Evolutionary conservation across 1,140 invertebrate species (phyloP), one percentile per base, ranked within the genome.

Genomic region (Leguminivora glycinivorella): DNA sequence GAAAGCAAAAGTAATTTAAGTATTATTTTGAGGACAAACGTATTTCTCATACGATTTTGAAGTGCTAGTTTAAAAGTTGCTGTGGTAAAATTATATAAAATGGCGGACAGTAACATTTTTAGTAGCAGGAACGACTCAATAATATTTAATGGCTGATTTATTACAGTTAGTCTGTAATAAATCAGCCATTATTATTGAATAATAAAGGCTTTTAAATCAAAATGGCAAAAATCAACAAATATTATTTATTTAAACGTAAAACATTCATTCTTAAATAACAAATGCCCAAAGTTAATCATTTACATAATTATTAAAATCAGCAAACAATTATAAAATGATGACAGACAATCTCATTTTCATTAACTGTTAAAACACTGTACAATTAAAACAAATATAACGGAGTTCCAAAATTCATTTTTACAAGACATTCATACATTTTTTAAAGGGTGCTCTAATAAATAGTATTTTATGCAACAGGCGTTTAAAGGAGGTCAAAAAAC

Each of bases 231-330:
- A 6, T 43, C 40, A 43, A 43, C 40, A 43, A 43, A 43, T 43
- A 17, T 43, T 38, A 43, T 43, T 43, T 43, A 43, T 43, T 43
- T 3, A 38, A 43, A 43, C 40, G 6, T 43, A 43, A 43, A 43
- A 43, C 40, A 17, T n/a, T 12, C 34, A 9, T 38, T 0, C 34
- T 14, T 81, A 76, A 78, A 84, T 78, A 81, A 84, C 76, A 74
- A 85, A 83, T 84, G 82, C 82, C 75, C 75, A 77, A 12, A 79
- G 34, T 60, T 69, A 75, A 56, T 72, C 77, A 77, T 82, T 72
- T 81, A 81, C 79, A 81, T 58, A 58, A 70, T n/a, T 72, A 72
- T 76, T 72, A 26, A 71, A 72, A 74, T 70, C 67, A 72, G 72
- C 70, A 70, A 73, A 72, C 6, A 17, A 40, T 40, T n/a, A 40